Conservation (phyloP, 2,113 vertebrate species). For the Hippolais icterina region DNA sequence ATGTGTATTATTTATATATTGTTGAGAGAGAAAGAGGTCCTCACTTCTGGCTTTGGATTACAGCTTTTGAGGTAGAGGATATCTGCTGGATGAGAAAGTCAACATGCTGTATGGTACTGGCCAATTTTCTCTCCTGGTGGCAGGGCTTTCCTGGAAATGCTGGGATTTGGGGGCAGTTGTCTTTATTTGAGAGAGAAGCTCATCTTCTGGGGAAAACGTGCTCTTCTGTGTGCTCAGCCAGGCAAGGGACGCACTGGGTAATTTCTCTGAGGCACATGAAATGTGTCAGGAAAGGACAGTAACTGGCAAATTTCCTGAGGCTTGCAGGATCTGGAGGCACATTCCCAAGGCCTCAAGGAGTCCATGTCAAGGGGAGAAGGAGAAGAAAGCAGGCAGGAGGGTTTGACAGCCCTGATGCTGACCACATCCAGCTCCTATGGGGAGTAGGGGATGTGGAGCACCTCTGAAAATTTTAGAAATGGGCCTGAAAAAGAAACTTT, state of each 20-base stretch:
- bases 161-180: fast-evolving
- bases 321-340: not conserved
- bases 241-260: not conserved
- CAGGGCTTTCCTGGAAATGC: not conserved
- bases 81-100: not conserved
- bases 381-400: not conserved
- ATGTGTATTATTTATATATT: not conserved
- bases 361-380: not conserved
- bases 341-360: not conserved
- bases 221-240: not conserved
- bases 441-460: not conserved
- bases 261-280: not conserved
- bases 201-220: not conserved
- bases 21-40: not conserved
- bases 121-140: not conserved
- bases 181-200: not conserved
- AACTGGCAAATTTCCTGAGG: not conserved
- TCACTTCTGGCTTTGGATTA: not conserved
- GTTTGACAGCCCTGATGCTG: not conserved
- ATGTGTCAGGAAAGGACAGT: not conserved
- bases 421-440: not conserved
- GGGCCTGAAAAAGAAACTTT: not conserved
- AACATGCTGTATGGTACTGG: not conserved
- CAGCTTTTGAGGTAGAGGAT: not conserved
- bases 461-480: not conserved